phyloP scores from a whole-genome alignment of 2,113 vertebrate genomes.

The Oryzias celebensis region DNA sequence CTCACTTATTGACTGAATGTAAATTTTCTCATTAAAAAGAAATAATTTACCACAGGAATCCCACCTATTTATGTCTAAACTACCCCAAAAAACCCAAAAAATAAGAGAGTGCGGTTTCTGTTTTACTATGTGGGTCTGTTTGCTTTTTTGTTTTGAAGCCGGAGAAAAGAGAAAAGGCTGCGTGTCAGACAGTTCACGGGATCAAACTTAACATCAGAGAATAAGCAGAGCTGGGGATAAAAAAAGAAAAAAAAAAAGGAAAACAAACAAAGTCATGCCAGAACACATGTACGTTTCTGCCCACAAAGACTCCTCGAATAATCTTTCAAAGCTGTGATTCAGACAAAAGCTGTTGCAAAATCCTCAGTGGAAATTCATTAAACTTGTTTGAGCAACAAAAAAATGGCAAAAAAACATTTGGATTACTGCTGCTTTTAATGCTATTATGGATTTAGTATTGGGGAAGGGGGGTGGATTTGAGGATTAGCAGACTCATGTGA shows the following conservation, averaged over 20 bases:
- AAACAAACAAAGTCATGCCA: constrained; percentile 34
- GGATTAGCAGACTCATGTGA: constrained; percentile 48
- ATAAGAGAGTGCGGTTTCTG: constrained; percentile 42
- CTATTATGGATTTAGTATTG: constrained; percentile 48
- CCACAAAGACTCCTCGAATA: constrained; percentile 14
- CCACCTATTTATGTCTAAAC: constrained; percentile 7
- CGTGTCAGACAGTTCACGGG: constrained; percentile 29
- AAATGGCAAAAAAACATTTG: constrained; percentile 34
- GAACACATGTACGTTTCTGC: constrained; percentile 3
- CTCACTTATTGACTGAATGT: constrained; percentile 11
- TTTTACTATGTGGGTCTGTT: constrained; percentile 48
- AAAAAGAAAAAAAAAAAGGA: constrained; percentile 2
- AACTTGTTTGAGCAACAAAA: constrained; percentile 17
- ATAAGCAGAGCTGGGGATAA: constrained; percentile 16
- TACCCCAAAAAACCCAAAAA: constrained; percentile 33
- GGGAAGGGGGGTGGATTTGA: constrained; percentile 32
- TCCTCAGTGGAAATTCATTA: constrained; percentile 15
- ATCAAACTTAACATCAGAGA: constrained; percentile 37
- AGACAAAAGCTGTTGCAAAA: constrained; percentile 20
- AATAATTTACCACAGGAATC: constrained; percentile 16
- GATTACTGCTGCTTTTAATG: constrained; percentile 45
- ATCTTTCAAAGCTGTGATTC: constrained; percentile 27
- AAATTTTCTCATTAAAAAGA: constrained; percentile 12
- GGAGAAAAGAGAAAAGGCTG: constrained; percentile 41
- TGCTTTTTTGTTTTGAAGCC: constrained; percentile 51